Evolutionary conservation across 2,888 invertebrate species (phyloP), one percentile per base, ranked within the genome.

Genomic region (Melipona bicolor): DNA sequence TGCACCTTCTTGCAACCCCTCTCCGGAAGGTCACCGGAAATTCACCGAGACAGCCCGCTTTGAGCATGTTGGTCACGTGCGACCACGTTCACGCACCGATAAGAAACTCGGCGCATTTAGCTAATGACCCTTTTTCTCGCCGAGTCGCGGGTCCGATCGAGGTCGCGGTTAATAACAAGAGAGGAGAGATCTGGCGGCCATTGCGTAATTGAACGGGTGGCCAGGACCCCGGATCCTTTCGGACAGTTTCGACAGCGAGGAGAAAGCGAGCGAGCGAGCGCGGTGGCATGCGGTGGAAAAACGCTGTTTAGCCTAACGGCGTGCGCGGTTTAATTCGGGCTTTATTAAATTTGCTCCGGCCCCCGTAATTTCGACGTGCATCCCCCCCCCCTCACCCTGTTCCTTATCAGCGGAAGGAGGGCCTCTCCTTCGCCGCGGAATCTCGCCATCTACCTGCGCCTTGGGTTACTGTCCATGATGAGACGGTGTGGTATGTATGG

Each of bases 391-490:
- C 36, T 36, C 36, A 9, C 9, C 9, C 43, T 43, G 78, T 77
- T 81, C 81, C 80, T 88, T 88, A 88, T 88, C 88, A 89, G 85
- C 76, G 89, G 79, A 72, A 87, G 65, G 84, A 67, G 68, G 72
- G 76, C 79, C 68, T 59, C 77, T n/a, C 36, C 36, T 36, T 36
- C 54, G 70, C 82, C 77, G 73, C 75, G 77, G 77, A 76, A 86
- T 88, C 86, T 87, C 74, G 79, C 74, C 79, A 86, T 88, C 84
- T 83, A 74, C 76, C 83, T 79, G 77, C 74, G 85, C 89, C 88
- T 89, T 88, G 89, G 88, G 88, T 88, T 88, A 89, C 85, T 88
- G 89, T 88, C 90, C 89, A 89, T 90, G 89, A 89, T 89, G 89
- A 89, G 90, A 89, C 85, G 90, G 88, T 89, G 73, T 83, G 90